Base-by-base conservation (phyloP, 1,140 invertebrate species). In the Leptinotarsa defecta region DNA sequence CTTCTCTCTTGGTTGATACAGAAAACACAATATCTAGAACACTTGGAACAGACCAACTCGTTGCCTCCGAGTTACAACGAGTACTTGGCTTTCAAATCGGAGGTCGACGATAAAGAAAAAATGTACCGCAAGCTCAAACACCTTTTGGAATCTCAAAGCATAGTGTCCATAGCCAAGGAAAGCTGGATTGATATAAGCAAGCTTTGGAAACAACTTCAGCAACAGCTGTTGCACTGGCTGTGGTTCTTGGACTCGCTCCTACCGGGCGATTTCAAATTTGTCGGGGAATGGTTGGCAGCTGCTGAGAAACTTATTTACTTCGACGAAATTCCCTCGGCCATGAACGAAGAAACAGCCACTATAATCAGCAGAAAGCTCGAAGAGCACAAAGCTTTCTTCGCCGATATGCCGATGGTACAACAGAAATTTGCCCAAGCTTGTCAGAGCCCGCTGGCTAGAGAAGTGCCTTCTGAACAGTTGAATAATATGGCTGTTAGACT, bases 351-450 rank as follows among this genome's bases (percentile, higher is more conserved):
- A 86, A 95, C 94, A 52, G 95, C 95, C 4, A 90, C 92, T 52
- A 91, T 95, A 73, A 94, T 97, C 67, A 95, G 94, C 79, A 90
- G 91, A 77, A 96, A 96, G 86, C 85, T 97, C 57, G 94, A 96
- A 85, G 94, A 96, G 81, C 96, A 98, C 82, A 96, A 93, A 83
- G 89, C 89, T 62, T 97, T 97, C 86, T 98, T 98, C 85, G 90
- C 91, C 75, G 92, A 96, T 80, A 86, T 96, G 67, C 93, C 94
- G 3, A 87, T 89, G 15, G 90, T 96, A 68, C 86, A 92, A 75
- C 89, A 93, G 71, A 91, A 93, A 84, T 97, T 98, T 83, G 88
- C 92, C 73, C 87, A 89, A 74, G 91, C 89, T 4, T 90, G 90
- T 80, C 86, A 87, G 65, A 91, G 90, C 22, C 87, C 90, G 0